Base-by-base conservation (phyloP, 1,140 invertebrate genomes). In the Listronotus oregonensis region DNA sequence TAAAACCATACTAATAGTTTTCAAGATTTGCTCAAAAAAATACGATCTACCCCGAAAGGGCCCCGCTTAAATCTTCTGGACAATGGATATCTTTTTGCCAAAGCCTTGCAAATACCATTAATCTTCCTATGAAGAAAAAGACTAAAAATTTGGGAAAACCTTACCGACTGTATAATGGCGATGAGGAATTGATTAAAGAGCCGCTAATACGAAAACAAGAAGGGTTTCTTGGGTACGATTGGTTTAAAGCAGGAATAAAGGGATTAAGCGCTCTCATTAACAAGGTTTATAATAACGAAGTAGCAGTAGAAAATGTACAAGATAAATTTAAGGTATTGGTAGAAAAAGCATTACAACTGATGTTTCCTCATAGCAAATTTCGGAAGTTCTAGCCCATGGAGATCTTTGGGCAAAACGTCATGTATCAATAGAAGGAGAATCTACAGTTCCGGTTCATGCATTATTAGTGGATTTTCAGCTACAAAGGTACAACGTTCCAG, bases 391-490 rank as follows among this genome's bases (percentile, higher is more conserved):
- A 0, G 75, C 78, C 14, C 87, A 87, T 72, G 82, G 83, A 0
- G 85, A 88, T 76, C 68, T 87, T 1, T 88, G 86, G 86, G 73
- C 80, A 86, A 69, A 88, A 88, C 70, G 71, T 87, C 9, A 80
- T 88, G 71, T 82, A 85, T 34, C 85, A 85, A 70, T 84, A 84
- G 73, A 80, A 42, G 50, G 56, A 11, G 17, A 50, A 21, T 43
- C 31, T 15, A 31, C 14, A 11, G 18, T 21, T 15, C 54, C 66
- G 0, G 59, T 77, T 1, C 72, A 77, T 10, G 83, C 83, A 12
- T 76, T 84, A 5, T 68, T 89, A 7, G 80, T 89, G 14, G 87
- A 89, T 70, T 87, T 84, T 55, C 87, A 88, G 73, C 78, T 87
- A 18, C 80, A 80, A 0, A 71, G 85, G 32, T 87, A 83, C 73